phyloP scores from a whole-genome alignment of 2,797 vertebrate genomes.

The Zalophus californianus region DNA sequence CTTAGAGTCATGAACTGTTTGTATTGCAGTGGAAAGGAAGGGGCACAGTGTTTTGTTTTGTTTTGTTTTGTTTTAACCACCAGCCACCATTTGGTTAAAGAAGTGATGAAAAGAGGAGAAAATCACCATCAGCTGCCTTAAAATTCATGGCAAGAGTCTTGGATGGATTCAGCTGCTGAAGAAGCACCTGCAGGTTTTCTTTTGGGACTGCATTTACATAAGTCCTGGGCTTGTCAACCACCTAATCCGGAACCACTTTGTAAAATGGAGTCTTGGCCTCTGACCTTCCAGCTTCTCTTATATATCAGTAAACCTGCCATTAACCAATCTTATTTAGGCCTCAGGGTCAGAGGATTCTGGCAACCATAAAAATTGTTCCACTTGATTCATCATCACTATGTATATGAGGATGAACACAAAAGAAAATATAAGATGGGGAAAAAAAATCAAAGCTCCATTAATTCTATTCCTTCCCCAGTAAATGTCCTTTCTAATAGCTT shows the following conservation, averaged over 20 bases:
- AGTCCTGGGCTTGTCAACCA: not conserved
- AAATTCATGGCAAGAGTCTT: not conserved
- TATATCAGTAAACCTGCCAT: not conserved
- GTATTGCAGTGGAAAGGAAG: not conserved
- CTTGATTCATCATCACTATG: conserved; percentile 49
- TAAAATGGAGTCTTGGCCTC: not conserved
- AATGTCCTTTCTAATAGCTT: not conserved
- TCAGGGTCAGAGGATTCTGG: not conserved
- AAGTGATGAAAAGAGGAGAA: not conserved
- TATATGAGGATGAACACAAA: conserved; percentile 16
- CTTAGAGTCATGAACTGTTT: not conserved
- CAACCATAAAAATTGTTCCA: conserved; percentile 52
- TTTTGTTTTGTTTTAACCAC: not conserved
- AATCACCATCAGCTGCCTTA: not conserved
- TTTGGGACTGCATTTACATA: not conserved
- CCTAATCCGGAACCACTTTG: not conserved
- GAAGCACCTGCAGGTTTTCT: not conserved
- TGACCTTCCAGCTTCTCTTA: not conserved
- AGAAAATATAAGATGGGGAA: not conserved
- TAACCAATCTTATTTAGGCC: not conserved
- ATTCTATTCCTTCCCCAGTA: not conserved
- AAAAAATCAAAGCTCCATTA: conserved; percentile 39
- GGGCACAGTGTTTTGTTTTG: not conserved
- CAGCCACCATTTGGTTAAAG: not conserved
- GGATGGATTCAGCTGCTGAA: not conserved